Evolutionary conservation across 2,113 vertebrate species (phyloP), one percentile per base, ranked within the genome.

Genomic region (Cyphomyrus discorhynchus): DNA sequence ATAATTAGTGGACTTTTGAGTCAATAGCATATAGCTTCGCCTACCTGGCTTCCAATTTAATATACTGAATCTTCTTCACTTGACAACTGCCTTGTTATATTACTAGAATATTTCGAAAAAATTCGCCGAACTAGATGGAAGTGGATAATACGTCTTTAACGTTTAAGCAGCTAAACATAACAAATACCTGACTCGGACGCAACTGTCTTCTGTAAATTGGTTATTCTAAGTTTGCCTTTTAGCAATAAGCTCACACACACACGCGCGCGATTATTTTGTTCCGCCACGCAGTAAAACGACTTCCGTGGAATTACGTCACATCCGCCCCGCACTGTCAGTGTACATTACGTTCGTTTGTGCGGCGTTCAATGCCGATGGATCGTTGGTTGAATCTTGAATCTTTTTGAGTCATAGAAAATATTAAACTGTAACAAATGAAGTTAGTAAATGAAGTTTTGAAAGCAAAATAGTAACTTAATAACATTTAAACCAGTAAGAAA

Each of bases 291-390:
- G 13, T 3, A 80, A 17, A 74, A 87, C 56, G 77, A 17, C 84
- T 90, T 90, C 89, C 89, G 83, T 2, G 1, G 11, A 53, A 31
- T 24, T 11, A 50, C 3, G 56, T 66, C 45, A 86, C 15, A 47
- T 90, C 89, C 83, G 83, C 84, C 84, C 89, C n/a, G 62, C 89
- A 77, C 42, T 19, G 24, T 87, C 42, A 11, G 17, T 11, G 84
- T 24, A 15, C 13, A 17, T n/a, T 86, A 13, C 10, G 42, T 35
- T 74, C 66, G 66, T 13, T 27, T 15, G n/a, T 9, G 27, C 3
- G 66, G n/a, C 10, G 10, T 70, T 11, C 9, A 35, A 5, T 80
- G 35, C 74, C 46, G 21, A 31, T 39, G 70, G 13, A 0, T 77
- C 70, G 2, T 56, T 77, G 74, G 13, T 80, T 31, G 2, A 2